Percentiles rank a stretch among this genome's conserved stretches.
Conservation (phyloP, 2,888 invertebrate species). For the Argyresthia albistria region DNA sequence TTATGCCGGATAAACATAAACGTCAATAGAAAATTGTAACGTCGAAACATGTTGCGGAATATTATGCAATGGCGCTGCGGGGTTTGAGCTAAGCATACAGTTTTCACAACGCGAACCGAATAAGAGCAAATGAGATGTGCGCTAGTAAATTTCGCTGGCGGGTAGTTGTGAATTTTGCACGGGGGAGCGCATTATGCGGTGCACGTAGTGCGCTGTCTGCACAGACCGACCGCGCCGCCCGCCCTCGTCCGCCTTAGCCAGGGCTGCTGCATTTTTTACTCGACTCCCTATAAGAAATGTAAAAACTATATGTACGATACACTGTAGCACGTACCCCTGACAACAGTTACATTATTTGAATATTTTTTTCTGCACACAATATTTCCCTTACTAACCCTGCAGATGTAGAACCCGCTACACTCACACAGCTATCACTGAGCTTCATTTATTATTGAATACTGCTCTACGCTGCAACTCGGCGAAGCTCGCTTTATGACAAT, state of each 20-base stretch:
- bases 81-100: conserved; percentile 17
- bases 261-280: background rate
- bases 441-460: conserved; percentile 61
- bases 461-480: conserved; percentile 40
- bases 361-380: too few relatives aligned
- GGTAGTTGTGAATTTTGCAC: conserved; percentile 68
- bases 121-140: conserved; percentile 65
- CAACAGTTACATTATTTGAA: too few relatives aligned
- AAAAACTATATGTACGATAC: too few relatives aligned
- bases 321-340: too few relatives aligned
- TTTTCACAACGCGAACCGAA: conserved; percentile 39
- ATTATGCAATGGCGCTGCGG: background rate
- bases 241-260: conserved; percentile 29
- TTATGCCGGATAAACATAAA: background rate
- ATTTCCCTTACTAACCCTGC: too few relatives aligned
- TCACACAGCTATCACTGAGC: conserved; percentile 45
- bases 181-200: conserved; percentile 61
- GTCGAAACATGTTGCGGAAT: background rate
- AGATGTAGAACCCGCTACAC: conserved; percentile 5
- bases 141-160: conserved; percentile 58
- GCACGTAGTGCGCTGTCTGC: conserved; percentile 64
- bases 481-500: conserved; percentile 34
- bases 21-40: background rate
- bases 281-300: too few relatives aligned
- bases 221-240: conserved; percentile 25